phyloP scores from a whole-genome alignment of 1,140 invertebrate species.

The Eumeta japonica region DNA sequence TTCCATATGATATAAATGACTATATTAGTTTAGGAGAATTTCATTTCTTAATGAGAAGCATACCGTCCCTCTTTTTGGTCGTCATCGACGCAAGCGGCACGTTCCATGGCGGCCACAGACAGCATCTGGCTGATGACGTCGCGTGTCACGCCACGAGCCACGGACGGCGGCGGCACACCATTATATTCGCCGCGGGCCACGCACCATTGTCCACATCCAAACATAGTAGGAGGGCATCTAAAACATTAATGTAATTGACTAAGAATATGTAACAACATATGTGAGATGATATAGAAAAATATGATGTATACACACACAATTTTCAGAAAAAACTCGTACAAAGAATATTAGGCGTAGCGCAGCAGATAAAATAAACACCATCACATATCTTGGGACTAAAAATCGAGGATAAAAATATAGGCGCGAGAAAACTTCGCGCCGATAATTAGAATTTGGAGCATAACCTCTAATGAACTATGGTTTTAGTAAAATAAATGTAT shows the following conservation, averaged over 20 bases:
- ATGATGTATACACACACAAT: background rate
- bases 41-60: no score
- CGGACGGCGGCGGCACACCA: conserved; percentile 63
- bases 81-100: conserved; percentile 34
- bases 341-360: no score
- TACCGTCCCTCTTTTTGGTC: conserved; percentile 31
- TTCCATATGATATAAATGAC: no score
- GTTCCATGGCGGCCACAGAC: conserved; percentile 59
- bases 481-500: no score
- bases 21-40: no score
- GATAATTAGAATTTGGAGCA: no score
- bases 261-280: no score
- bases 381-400: no score
- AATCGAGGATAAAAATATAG: no score
- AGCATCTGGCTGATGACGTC: conserved; percentile 64
- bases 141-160: conserved; percentile 56
- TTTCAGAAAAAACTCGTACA: background rate
- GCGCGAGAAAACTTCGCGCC: no score
- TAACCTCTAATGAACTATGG: no score
- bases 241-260: conserved; percentile 1
- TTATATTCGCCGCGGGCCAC: conserved; percentile 60
- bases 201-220: conserved; percentile 64
- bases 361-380: no score
- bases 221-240: conserved; percentile 61
- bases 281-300: background rate